Evolutionary conservation across 2,888 invertebrate genomes (phyloP), one percentile per base, ranked within the genome.

Genomic region (Drosophila engyochracea): DNA sequence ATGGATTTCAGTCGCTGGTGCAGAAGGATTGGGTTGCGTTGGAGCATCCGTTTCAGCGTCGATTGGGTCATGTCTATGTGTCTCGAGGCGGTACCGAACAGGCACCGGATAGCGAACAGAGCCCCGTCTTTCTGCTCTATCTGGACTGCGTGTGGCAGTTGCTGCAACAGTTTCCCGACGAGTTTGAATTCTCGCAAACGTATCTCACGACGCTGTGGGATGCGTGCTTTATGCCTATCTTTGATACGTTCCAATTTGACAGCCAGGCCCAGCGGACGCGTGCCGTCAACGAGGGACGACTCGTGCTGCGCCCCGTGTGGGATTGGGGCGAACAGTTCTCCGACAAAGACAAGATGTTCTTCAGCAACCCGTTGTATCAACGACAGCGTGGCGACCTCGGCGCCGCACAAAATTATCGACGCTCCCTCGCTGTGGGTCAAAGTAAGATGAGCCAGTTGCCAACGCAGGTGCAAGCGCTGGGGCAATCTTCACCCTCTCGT

Each of bases 11-110:
- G 93, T 96, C 96, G 67, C 95, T 99, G 47, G 94, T 99, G 64
- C 98, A 99, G 93, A 98, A 98, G 92, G 99, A 99, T 92, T 99
- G 99, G 99, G 94, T 99, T 5, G 96, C 97, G 1, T 94, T 98
- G 77, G 98, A 98, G 33, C 99, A 99, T 93, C 98, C 97, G 1
- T 98, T 98, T 93, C 92, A 92, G 60, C 92, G 92, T 16, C 91
- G 97, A 60, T 93, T 97, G 75, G 97, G 97, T 0, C 96, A 96
- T 73, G 95, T 97, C 1, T 76, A 74, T 54, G 53, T 75, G 4
- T 28, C 41, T 31, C 39, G 57, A 7, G 57, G 57, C n/a, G 70
- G 51, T 30, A 58, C 67, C 16, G 73, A 79, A 14, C 74, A 75
- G 52, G 30, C 71, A 16, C 76, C 83, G 92, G 91, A 91, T 14